Evolutionary conservation across 2,888 invertebrate species (phyloP), one percentile per base, ranked within the genome.

Genomic region (Strigamia crassipes): DNA sequence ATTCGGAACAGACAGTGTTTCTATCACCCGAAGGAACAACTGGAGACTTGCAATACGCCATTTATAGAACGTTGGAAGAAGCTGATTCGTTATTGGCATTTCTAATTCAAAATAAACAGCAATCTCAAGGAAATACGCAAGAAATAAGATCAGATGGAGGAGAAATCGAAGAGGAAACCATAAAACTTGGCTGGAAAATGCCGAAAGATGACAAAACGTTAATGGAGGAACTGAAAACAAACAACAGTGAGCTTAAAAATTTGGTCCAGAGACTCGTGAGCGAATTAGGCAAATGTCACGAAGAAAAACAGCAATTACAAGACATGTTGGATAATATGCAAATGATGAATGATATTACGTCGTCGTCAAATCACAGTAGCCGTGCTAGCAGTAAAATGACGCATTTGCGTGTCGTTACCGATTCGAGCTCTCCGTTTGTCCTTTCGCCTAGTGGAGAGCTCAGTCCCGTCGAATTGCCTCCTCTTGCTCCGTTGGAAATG

Each of bases 401-500:
- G 0, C 77, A 78, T 15, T 38, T 82, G 18, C 78, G 41, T 23
- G 81, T 79, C 9, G 41, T 81, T 27, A 81, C 81, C 9, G 83
- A 82, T 23, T 81, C 82, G 1, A 66, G 81, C 56, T 83, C 83
- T 12, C 81, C 82, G 9, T 82, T 80, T 41, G 80, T 83, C 21
- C 13, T 82, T 83, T 82, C 85, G 85, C 84, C 86, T 84, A 84
- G 86, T 86, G 56, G 86, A 85, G 85, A 86, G 79, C 83, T 85
- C 13, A 84, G 84, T 82, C 85, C 85, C 6, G 85, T 85, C 51
- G 83, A n/a, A 12, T 73, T 82, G 13, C 38, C 85, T 42, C 88
- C 89, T 0, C 86, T 92, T 73, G 89, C 90, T 42, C 91, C 92
- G 9, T 87, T 92, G n/a, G 91, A 92, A 87, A 90, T 92, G 89